Evolutionary conservation across 2,888 invertebrate genomes (phyloP).

Genomic region (Sphaeridia pumilis): DNA sequence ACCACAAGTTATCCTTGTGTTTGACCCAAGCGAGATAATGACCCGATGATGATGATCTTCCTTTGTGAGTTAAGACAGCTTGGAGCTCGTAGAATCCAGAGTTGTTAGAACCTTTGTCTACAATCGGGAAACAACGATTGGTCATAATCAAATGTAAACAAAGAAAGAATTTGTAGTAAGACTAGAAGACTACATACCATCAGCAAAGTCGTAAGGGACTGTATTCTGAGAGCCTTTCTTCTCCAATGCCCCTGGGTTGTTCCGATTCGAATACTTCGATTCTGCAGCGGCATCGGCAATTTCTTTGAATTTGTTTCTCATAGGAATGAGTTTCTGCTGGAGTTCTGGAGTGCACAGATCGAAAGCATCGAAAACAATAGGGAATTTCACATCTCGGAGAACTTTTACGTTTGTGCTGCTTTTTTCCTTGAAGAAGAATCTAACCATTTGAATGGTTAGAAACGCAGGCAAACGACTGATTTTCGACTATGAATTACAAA

Average conservation of each 20-base stretch:
- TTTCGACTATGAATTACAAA: conserved; percentile 67
- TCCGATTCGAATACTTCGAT: conserved; percentile 39
- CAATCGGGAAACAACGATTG: no score
- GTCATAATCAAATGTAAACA: no score
- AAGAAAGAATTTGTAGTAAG: no score
- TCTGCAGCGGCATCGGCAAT: conserved; percentile 38
- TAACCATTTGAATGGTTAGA: conserved; percentile 90
- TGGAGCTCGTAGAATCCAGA: conserved; percentile 95
- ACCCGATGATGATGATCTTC: conserved; percentile 90
- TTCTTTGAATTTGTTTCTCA: conserved; percentile 78
- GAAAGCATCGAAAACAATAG: conserved; percentile 82
- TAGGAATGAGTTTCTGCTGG: conserved; percentile 70
- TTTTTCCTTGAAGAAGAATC: conserved; percentile 65
- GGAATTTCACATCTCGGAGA: conserved; percentile 93
- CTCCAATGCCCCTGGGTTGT: conserved; percentile 34
- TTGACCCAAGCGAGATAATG: conserved; percentile 97
- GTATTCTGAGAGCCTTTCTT: conserved; percentile 38
- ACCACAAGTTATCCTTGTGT: conserved; percentile 60
- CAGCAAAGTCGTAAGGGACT: conserved; percentile 47
- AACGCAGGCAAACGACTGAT: conserved; percentile 92
- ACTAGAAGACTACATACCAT: no score
- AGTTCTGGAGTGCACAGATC: conserved; percentile 82
- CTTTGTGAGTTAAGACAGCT: conserved; percentile 89
- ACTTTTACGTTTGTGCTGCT: conserved; percentile 94
- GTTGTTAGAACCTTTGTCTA: conserved; percentile 93